A percentile compares a stretch with the other conserved stretches of the same genome.
Conservation (phyloP, 2,888 invertebrate species). For the Lasioglossum villosulum region DNA sequence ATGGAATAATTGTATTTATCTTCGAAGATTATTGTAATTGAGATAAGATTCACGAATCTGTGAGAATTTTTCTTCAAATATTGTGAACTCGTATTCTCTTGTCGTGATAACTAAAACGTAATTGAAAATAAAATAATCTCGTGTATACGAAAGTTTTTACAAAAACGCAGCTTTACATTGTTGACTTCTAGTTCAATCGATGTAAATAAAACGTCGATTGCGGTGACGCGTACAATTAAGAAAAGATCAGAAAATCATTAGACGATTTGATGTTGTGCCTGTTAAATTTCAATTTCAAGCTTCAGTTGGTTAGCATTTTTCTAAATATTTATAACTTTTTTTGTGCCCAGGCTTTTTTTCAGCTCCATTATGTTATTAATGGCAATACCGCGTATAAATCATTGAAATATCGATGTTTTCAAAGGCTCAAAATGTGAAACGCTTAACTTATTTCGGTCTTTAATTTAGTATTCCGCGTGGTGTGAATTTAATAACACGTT, state of each 20-base stretch:
- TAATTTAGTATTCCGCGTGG: conserved; percentile 44
- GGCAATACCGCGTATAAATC: neutral
- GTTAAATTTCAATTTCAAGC: conserved; percentile 7
- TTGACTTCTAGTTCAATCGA: neutral
- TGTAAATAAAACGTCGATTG: neutral
- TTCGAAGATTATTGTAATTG: neutral
- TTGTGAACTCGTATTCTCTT: neutral
- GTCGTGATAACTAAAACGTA: neutral
- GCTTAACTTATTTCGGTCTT: conserved; percentile 41
- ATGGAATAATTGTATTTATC: neutral
- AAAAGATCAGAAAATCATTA: neutral
- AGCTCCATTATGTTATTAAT: conserved; percentile 9
- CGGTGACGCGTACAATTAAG: neutral
- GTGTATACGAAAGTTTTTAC: neutral
- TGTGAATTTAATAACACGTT: conserved; percentile 54
- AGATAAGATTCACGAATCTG: neutral
- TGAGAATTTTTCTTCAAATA: neutral
- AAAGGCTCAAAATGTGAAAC: conserved; percentile 12
- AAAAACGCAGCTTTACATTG: neutral
- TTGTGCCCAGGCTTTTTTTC: neutral
- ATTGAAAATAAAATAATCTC: neutral
- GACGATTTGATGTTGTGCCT: neutral
- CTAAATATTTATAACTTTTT: conserved; percentile 1
- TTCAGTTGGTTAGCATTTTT: conserved; percentile 1
- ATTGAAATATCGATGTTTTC: neutral